Percentiles rank a stretch among this genome's conserved stretches.
Conservation (phyloP, 2,113 vertebrate genomes). For the Procavia capensis region DNA sequence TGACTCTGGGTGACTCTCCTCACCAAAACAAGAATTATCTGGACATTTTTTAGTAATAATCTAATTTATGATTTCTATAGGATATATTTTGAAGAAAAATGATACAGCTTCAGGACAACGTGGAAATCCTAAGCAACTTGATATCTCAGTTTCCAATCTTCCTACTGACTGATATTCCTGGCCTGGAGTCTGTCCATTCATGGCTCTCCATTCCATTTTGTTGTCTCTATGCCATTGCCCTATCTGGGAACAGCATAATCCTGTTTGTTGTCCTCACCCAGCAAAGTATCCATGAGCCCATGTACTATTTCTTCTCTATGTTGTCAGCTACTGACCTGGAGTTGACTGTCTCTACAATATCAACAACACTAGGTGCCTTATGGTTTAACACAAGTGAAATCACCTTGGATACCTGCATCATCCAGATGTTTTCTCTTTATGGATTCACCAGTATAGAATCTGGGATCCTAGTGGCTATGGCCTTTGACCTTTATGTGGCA, state of each 20-base stretch:
- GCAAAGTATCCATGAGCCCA: not conserved
- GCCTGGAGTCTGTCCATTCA: not conserved
- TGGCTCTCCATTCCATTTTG: constrained; percentile 2
- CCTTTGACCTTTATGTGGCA: not conserved
- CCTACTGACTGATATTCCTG: not conserved
- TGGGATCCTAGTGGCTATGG: not conserved
- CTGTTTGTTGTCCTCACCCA: not conserved
- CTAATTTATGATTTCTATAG: constrained; percentile 21
- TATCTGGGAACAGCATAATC: not conserved
- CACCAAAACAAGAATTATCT: not conserved
- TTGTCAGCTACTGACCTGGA: not conserved
- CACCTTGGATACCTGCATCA: not conserved
- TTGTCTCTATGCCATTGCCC: not conserved
- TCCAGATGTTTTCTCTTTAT: constrained; percentile 52
- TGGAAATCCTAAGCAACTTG: constrained; percentile 30
- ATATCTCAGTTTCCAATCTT: not conserved
- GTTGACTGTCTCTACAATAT: not conserved
- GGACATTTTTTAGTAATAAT: not conserved
- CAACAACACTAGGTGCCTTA: not conserved
- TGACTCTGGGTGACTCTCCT: not conserved
- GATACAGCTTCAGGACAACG: not conserved
- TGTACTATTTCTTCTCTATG: not conserved
- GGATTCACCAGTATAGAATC: not conserved
- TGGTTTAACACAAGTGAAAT: not conserved
- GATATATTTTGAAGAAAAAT: not conserved